Conservation (phyloP, 2,888 invertebrate species). For the Drosophila affinis region DNA sequence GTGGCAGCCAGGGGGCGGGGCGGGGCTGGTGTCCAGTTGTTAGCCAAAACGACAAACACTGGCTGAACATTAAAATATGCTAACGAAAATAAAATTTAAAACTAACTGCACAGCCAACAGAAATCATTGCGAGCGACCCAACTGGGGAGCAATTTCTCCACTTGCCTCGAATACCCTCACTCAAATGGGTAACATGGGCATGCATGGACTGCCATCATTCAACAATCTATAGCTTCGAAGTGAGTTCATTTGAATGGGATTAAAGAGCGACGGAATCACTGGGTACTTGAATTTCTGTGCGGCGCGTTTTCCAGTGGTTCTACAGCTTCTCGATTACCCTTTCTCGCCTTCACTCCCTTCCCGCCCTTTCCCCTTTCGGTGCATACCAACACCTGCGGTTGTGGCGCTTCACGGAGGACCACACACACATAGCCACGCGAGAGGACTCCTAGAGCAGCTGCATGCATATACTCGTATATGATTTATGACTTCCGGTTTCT, state of each 20-base stretch:
- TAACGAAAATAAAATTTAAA: conserved; percentile 69
- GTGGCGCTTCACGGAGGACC: conserved; percentile 45
- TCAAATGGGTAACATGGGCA: not conserved
- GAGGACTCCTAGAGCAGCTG: conserved; percentile 27
- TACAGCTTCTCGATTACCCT: conserved; percentile 25
- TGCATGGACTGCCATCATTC: not conserved
- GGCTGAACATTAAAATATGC: conserved; percentile 59
- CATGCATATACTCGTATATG: conserved; percentile 62
- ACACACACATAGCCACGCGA: conserved; percentile 16
- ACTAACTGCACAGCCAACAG: conserved; percentile 54
- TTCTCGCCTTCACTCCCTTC: conserved; percentile 18
- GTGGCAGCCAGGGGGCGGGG: conserved; percentile 32
- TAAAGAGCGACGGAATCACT: not conserved
- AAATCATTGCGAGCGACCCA: conserved; percentile 34
- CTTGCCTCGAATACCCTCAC: not conserved
- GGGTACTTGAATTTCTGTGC: not conserved
- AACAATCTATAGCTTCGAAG: not conserved
- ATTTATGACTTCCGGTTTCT: conserved; percentile 79
- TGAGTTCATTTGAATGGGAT: not conserved
- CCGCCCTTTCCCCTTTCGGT: not conserved
- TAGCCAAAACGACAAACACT: conserved; percentile 67
- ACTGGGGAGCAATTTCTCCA: not conserved
- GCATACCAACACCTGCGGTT: conserved; percentile 67
- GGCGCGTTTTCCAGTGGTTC: conserved; percentile 25
- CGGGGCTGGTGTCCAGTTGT: conserved; percentile 13